phyloP scores from a whole-genome alignment of 2,113 vertebrate genomes.

The Neopipo cinnamomea region DNA sequence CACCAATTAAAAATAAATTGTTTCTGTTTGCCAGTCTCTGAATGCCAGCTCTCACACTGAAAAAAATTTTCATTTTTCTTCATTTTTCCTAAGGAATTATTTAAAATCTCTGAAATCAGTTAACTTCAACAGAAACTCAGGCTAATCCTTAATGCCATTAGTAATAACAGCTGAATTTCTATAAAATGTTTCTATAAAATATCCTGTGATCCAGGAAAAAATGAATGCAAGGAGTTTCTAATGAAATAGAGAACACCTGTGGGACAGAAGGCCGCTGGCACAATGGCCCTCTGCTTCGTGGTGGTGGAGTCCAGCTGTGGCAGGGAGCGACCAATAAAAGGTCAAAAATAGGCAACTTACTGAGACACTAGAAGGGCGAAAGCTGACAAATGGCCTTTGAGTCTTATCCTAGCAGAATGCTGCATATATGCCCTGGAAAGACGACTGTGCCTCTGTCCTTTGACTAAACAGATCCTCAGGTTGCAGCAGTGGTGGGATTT shows the following conservation, averaged over 20 bases:
- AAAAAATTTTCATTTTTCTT: not conserved
- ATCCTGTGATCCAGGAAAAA: not conserved
- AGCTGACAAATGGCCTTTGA: not conserved
- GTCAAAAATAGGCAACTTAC: not conserved
- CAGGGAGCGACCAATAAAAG: not conserved
- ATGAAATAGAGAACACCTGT: not conserved
- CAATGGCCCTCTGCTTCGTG: fast-evolving
- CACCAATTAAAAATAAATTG: not conserved
- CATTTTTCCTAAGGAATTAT: not conserved
- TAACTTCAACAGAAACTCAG: not conserved
- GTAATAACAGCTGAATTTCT: not conserved
- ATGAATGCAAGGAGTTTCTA: not conserved
- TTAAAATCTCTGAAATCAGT: not conserved
- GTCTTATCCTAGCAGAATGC: not conserved
- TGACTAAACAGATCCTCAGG: not conserved
- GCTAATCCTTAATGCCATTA: not conserved
- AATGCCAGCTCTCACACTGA: not conserved
- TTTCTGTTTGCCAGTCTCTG: not conserved
- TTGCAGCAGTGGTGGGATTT: not conserved
- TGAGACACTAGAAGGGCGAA: not conserved
- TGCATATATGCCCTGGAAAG: not conserved
- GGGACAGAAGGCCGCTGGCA: not conserved
- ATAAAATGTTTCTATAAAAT: not conserved
- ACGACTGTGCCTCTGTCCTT: not conserved
- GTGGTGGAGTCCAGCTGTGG: not conserved